These are phyloP conservation scores for Steinernema feltiae DNA, from an alignment of 1,140 invertebrate genomes.

Conservation along the genomic window DNA sequence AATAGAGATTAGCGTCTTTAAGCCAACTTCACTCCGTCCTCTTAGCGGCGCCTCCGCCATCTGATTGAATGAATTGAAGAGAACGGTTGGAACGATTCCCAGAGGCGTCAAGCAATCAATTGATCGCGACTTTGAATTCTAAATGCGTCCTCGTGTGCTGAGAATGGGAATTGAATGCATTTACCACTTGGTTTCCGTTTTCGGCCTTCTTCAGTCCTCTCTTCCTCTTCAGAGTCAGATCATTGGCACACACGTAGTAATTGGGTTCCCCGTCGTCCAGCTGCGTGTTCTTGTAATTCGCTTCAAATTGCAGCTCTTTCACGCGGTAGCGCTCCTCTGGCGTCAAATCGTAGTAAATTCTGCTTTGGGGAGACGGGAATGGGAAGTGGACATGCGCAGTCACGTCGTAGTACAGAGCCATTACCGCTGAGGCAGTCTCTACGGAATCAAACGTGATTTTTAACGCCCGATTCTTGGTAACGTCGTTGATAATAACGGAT, in stretches of 20 bases:
- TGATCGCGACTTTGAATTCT: neutral
- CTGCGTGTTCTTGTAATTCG: neutral
- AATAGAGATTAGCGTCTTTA: neutral
- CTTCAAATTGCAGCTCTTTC: neutral
- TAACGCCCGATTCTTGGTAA: neutral
- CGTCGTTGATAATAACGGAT: neutral
- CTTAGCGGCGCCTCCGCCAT: neutral
- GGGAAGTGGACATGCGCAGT: neutral
- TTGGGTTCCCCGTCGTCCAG: neutral
- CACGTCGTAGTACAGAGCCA: neutral
- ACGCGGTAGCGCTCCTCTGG: neutral
- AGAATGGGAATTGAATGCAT: neutral
- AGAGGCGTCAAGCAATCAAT: neutral
- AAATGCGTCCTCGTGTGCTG: neutral
- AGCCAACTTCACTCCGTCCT: neutral
- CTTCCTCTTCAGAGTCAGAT: neutral
- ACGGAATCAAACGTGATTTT: neutral
- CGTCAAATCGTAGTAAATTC: neutral
- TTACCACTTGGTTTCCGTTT: neutral
- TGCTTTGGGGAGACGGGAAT: neutral
- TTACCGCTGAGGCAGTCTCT: neutral
- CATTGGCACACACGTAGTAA: neutral
- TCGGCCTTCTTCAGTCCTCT: neutral
- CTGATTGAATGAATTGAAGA: neutral
- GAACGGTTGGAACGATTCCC: neutral